phyloP scores from a whole-genome alignment of 2,113 vertebrate species.

The Lophius piscatorius region DNA sequence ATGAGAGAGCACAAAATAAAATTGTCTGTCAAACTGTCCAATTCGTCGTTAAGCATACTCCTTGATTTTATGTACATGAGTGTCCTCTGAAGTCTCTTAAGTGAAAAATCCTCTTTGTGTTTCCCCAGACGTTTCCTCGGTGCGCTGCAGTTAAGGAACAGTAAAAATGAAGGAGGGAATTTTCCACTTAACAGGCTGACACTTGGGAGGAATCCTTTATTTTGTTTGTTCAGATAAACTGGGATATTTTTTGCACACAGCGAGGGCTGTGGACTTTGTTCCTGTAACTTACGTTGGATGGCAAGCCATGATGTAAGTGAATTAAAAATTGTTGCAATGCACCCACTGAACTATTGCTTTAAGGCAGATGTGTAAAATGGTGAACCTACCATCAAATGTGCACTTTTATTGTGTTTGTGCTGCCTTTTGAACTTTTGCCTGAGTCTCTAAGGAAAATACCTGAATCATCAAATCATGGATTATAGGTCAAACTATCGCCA shows the following conservation, averaged over 20 bases:
- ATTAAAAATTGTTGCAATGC: neutral
- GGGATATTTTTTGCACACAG: neutral
- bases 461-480: too few species aligned
- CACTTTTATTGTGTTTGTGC: too few species aligned
- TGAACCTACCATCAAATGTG: too few species aligned
- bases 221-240: neutral
- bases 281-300: neutral
- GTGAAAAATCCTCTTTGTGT: neutral
- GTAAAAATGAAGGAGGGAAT: too few species aligned
- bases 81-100: neutral
- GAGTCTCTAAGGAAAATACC: too few species aligned
- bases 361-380: too few species aligned
- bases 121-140: neutral
- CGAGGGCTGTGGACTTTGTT: neutral
- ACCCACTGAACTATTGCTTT: slow-evolving; percentile 3
- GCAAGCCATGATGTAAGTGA: neutral
- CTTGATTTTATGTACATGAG: too few species aligned
- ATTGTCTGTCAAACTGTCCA: too few species aligned
- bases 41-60: too few species aligned
- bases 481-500: slow-evolving; percentile 3
- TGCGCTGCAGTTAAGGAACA: neutral
- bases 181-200: neutral
- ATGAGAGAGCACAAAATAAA: too few species aligned
- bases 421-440: too few species aligned
- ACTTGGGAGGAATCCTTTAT: neutral